phyloP scores from a whole-genome alignment of 2,113 vertebrate genomes.

The Hirundichthys speculiger region DNA sequence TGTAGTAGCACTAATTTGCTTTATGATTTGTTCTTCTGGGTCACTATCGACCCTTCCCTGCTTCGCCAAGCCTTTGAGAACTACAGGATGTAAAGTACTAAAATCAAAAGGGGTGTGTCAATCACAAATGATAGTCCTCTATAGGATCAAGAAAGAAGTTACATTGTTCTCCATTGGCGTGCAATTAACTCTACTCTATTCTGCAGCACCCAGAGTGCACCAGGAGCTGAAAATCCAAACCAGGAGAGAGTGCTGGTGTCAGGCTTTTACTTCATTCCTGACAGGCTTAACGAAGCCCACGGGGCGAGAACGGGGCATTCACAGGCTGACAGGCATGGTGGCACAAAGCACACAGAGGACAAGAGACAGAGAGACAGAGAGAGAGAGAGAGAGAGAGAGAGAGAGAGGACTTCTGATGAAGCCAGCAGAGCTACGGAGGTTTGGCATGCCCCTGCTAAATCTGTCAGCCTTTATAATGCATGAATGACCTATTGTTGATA shows the following conservation, averaged over 20 bases:
- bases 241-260: constrained; percentile 59
- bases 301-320: constrained; percentile 47
- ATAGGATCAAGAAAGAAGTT: constrained; percentile 22
- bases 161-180: neutral
- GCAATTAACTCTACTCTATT: constrained; percentile 11
- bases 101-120: neutral
- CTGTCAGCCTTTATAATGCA: neutral
- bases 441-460: constrained; percentile 39
- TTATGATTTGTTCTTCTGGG: too few relatives aligned
- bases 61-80: neutral
- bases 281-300: constrained; percentile 64
- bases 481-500: neutral
- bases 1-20: too few relatives aligned
- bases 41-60: too few relatives aligned
- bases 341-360: constrained; percentile 1
- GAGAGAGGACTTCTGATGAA: constrained; percentile 59
- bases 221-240: constrained; percentile 42
- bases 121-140: constrained; percentile 2
- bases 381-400: constrained; percentile 29
- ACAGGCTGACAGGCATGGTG: constrained; percentile 54
- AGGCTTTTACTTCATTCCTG: constrained; percentile 62
- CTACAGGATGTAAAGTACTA: constrained; percentile 1
- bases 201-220: constrained; percentile 22
- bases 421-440: constrained; percentile 40
- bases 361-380: constrained; percentile 29